Evolutionary conservation across 2,113 vertebrate species (phyloP), one percentile per base, ranked within the genome.

Genomic region (Bothrops jararaca): DNA sequence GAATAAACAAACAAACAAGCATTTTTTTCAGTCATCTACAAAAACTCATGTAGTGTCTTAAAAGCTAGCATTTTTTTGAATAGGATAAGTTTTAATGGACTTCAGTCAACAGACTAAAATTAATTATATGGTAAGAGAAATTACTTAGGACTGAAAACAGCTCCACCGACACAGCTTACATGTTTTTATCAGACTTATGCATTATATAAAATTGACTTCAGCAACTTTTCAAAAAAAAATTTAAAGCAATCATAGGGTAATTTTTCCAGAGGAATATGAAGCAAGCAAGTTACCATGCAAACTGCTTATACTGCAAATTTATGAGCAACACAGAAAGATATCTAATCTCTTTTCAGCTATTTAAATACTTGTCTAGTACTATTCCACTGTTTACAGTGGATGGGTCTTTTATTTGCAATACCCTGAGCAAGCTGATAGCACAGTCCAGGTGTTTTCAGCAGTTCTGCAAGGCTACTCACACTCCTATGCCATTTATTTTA

Each of bases 311-410:
- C 48, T 54, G 2, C 89, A 15, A 88, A n/a, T 92, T 94, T 39
- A 88, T n/a, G 57, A 92, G 39, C 42, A 57, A 8, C 42, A n/a
- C 34, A 91, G 15, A 42, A 29, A 91, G 58, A 42, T 94, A 60
- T 92, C 74, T 91, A 86, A 91, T 89, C 39, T 26, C 2, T 90
- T 94, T 91, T 91, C 58, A 92, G 89, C 5, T 11, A n/a, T 12
- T 22, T 4, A 48, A 93, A 95, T 91, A 86, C 29, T 29, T 88
- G 11, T 18, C 89, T 88, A 53, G 45, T 91, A 88, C 85, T 93
- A 91, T 93, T 88, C 89, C 92, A 93, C 60, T 88, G 89, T 93
- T 90, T 74, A 54, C 56, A 93, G 39, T 54, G 50, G 11, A 93
- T 64, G 22, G 34, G 86, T 60, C 74, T 92, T 54, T 60, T 60